phyloP scores from a whole-genome alignment of 1,140 invertebrate genomes.

The Danaus melanippus region DNA sequence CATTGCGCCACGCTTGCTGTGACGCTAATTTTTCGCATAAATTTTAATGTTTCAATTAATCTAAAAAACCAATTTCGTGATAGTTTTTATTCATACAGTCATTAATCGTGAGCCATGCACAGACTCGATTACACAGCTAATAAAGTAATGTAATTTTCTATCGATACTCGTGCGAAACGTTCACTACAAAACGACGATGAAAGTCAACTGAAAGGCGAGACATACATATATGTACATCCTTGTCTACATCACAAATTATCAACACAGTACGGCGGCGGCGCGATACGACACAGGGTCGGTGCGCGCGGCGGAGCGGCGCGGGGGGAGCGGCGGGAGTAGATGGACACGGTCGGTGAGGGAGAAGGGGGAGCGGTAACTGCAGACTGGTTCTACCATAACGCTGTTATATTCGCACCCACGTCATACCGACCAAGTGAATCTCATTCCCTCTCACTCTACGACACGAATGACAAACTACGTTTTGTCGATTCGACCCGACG shows the following conservation, averaged over 20 bases:
- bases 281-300: conserved; percentile 36
- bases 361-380: conserved; percentile 31
- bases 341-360: conserved; percentile 25
- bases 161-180: conserved; percentile 65
- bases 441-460: conserved; percentile 50
- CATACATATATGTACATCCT: conserved; percentile 67
- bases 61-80: conserved; percentile 10
- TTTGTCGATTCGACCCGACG: conserved; percentile 41
- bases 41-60: conserved; percentile 21
- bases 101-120: conserved; percentile 34
- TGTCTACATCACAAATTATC: conserved; percentile 67
- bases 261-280: conserved; percentile 49
- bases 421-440: conserved; percentile 35
- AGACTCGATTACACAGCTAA: conserved; percentile 64
- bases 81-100: conserved; percentile 22
- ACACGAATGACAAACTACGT: conserved; percentile 38
- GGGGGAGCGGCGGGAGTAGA: conserved; percentile 20
- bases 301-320: conserved; percentile 32
- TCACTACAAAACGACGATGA: conserved; percentile 68
- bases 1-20: conserved; percentile 64
- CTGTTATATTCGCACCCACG: conserved; percentile 52
- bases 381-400: conserved; percentile 46
- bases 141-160: conserved; percentile 60
- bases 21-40: conserved; percentile 43
- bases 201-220: conserved; percentile 71